A percentile compares a stretch with the other conserved stretches of the same genome.
Conservation (phyloP, 2,797 vertebrate genomes). For the Microchirus variegatus region DNA sequence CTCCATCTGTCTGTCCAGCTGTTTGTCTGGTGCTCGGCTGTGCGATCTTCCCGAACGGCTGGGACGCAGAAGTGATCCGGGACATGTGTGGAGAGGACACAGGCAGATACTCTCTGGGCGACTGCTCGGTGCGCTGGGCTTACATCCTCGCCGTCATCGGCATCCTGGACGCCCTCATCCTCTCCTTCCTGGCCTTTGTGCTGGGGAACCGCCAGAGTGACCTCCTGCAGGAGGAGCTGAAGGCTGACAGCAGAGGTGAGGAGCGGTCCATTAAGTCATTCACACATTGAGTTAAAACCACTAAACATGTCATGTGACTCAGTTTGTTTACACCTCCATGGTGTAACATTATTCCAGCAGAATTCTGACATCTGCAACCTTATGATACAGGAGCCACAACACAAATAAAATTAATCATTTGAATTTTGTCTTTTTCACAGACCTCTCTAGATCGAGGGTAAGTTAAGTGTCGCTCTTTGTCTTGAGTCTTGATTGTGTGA, state of each 20-base stretch:
- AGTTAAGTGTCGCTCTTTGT: slow-evolving; percentile 20
- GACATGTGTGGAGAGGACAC: slow-evolving; percentile 94
- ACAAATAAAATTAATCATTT: background rate
- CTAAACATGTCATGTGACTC: no score
- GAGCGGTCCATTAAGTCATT: no score
- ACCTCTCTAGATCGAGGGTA: slow-evolving; percentile 74
- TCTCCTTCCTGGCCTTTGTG: slow-evolving; percentile 94
- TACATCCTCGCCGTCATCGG: slow-evolving; percentile 95
- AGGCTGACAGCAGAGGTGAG: slow-evolving; percentile 88
- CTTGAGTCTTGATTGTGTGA: no score
- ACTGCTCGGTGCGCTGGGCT: slow-evolving; percentile 94
- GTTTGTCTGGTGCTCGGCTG: slow-evolving; percentile 92
- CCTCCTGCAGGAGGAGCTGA: slow-evolving; percentile 89
- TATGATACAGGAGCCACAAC: background rate
- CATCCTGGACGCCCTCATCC: slow-evolving; percentile 93
- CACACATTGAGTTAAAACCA: background rate
- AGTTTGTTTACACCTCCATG: background rate
- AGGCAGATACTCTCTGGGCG: slow-evolving; percentile 89
- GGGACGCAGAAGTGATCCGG: slow-evolving; percentile 91
- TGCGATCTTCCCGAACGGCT: slow-evolving; percentile 92
- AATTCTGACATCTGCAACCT: no score
- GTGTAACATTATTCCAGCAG: background rate
- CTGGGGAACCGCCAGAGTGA: slow-evolving; percentile 92
- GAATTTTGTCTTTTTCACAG: slow-evolving; percentile 67
- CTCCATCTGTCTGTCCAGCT: slow-evolving; percentile 68